Base-by-base conservation (phyloP, 2,888 invertebrate genomes). In the Sepiola atlantica region DNA sequence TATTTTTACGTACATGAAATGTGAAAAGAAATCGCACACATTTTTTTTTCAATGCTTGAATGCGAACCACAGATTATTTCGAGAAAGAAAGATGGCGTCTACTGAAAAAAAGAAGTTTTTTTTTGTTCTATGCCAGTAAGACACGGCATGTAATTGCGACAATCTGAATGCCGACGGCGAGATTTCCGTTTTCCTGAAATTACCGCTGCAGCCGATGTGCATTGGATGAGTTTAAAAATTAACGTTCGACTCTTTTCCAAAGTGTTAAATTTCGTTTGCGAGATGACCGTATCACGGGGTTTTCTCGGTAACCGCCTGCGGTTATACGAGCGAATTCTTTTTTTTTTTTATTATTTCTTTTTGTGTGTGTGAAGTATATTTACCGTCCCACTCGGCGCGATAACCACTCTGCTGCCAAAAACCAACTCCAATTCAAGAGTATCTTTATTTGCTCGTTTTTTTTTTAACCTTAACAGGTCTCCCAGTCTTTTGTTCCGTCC, bases 171-270 rank as follows among this genome's bases (percentile, higher is more conserved):
- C 77, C 77, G 77, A 77, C 32, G 77, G 77, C 77, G n/a, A 77
- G 32, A n/a, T 77, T 77, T 77, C 77, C 77, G 77, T 77, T 77
- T 77, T 77, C 77, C 77, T 77, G 77, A 77, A 77, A 77, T 77
- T 77, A 77, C n/a, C n/a, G n/a, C 3, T 77, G n/a, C 14, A 77
- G 32, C 77, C 77, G n/a, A 77, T 8, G 16, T 77, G 77, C n/a
- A 8, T 77, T n/a, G n/a, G 77, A n/a, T 21, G n/a, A 32, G n/a
- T 77, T 77, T n/a, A 77, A 77, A 45, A 77, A 14, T 77, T 32
- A 14, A 77, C 12, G 77, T 18, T 32, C n/a, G n/a, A 14, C n/a
- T 16, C 16, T 21, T 14, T 16, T n/a, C 16, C 32, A 14, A n/a
- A 14, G 77, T n/a, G n/a, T n/a, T 77, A n/a, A n/a, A n/a, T 77